A percentile compares a stretch with the other conserved stretches of the same genome.
phyloP scores from a whole-genome alignment of 1,140 invertebrate genomes.

The Aphelenchoides besseyi region DNA sequence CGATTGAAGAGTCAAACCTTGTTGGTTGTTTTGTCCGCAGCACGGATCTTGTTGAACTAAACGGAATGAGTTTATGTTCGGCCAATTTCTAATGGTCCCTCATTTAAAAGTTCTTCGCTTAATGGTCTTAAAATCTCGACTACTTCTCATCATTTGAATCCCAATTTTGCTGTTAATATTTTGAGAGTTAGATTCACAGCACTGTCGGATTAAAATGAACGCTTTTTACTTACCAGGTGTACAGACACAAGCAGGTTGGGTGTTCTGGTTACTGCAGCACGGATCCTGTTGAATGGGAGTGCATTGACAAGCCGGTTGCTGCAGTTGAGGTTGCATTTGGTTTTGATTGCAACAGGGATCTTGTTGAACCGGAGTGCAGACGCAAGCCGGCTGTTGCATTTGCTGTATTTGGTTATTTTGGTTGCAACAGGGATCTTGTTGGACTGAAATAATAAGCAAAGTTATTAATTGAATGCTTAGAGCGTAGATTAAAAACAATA shows the following conservation, averaged over 20 bases:
- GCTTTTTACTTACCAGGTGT: background rate
- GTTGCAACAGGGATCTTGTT: background rate
- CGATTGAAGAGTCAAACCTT: conserved; percentile 18
- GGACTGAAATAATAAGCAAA: background rate
- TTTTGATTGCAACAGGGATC: conserved; percentile 23
- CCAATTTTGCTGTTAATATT: background rate
- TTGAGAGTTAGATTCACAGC: too few species aligned
- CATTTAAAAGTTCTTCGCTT: background rate
- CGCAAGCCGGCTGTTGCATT: background rate
- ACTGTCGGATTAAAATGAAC: too few species aligned
- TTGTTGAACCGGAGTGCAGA: conserved; percentile 18
- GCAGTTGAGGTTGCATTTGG: conserved; percentile 22
- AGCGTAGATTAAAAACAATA: background rate
- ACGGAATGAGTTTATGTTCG: background rate
- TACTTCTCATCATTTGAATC: background rate
- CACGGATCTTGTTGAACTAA: conserved; percentile 23
- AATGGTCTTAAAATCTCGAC: background rate
- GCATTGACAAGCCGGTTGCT: conserved; percentile 34
- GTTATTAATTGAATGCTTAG: background rate
- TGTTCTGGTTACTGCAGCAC: conserved; percentile 28
- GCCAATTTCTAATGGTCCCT: too few species aligned
- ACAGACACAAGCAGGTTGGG: conserved; percentile 17
- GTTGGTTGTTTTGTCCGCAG: conserved; percentile 6
- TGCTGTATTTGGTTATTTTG: background rate
- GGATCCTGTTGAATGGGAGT: conserved; percentile 41